Evolutionary conservation across 2,888 invertebrate genomes (phyloP), one percentile per base, ranked within the genome.

Genomic region (Hybos culiciformis): DNA sequence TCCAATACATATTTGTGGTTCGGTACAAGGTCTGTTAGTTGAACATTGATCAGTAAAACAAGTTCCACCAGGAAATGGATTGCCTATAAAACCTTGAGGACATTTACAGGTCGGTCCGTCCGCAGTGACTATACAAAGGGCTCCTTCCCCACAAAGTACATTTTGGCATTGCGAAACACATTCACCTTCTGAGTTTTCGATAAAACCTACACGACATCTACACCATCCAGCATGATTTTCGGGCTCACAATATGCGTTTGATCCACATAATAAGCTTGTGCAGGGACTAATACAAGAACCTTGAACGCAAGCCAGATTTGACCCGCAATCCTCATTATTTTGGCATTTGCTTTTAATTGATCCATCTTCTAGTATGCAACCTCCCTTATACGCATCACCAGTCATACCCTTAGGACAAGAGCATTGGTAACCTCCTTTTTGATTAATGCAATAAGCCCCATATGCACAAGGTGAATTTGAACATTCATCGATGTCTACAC

Each of bases 211-310:
- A 44, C 80, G 76, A 57, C 92, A 92, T 51, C 84, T 77, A 60
- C 92, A 92, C 82, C 84, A 84, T 7, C 86, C 85, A 1, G 83
- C 84, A 59, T 91, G 91, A 54, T 85, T 80, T 50, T 87, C 83
- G 0, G 86, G 80, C 65, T 88, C 86, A 60, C 92, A 92, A 56
- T 80, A 80, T 0, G 91, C 84, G 63, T 91, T 84, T 1, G 78
- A 68, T 23, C 88, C 88, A 59, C 92, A 92, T 2, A 80, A 72
- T 39, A 88, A 68, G 42, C 74, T 75, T 19, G 73, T 74, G 56
- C 91, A 91, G 1, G 90, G 88, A 57, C 85, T 87, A 3, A 82
- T 68, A 58, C 91, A 91, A 39, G 76, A 77, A 34, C 81, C 81
- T 43, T 83, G 78, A 24, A 80, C 70, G 59, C 91, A 92, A 39